Conservation (phyloP, 1,140 invertebrate genomes). For the Formica selysi region DNA sequence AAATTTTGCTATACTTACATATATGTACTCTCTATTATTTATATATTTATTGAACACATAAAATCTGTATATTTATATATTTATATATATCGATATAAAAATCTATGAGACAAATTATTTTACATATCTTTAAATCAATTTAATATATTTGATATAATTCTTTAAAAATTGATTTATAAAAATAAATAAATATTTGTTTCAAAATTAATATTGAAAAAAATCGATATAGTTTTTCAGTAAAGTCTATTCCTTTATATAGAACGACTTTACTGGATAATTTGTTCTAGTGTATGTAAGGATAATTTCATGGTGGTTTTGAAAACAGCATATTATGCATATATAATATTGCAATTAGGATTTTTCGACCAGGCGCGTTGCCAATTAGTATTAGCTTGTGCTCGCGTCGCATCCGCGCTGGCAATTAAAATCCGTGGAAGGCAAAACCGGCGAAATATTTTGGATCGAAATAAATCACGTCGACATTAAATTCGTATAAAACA, state of each 20-base stretch:
- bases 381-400: slow-evolving; percentile 15
- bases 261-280: background rate
- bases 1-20: background rate
- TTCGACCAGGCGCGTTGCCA: background rate
- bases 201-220: too few relatives aligned
- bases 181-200: too few relatives aligned
- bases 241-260: background rate
- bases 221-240: too few relatives aligned
- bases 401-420: background rate
- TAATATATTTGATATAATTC: too few relatives aligned
- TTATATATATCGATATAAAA: background rate
- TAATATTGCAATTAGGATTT: slow-evolving; percentile 44
- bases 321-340: slow-evolving; percentile 13
- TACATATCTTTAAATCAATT: too few relatives aligned
- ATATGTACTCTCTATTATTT: background rate
- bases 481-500: slow-evolving; percentile 25
- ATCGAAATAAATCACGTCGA: slow-evolving; percentile 19
- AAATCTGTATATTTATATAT: background rate
- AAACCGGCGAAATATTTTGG: background rate
- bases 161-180: too few relatives aligned
- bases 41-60: background rate
- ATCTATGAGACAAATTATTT: background rate
- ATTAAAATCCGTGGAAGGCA: background rate
- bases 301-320: slow-evolving; percentile 45
- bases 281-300: background rate